phyloP scores from a whole-genome alignment of 1,140 invertebrate species.

The Homalodisca vitripennis region DNA sequence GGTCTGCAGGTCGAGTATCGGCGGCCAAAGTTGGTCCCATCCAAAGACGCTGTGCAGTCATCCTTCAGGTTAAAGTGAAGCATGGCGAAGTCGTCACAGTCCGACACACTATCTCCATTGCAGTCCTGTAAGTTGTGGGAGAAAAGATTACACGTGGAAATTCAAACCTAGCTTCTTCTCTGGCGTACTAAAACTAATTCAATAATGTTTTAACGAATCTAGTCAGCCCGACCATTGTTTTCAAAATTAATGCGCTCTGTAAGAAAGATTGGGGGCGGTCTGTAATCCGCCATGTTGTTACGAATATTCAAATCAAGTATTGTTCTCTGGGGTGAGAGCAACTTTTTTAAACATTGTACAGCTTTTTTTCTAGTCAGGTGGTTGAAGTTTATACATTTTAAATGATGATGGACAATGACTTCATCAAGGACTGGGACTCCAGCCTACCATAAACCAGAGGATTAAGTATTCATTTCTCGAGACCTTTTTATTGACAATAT shows the following conservation, averaged over 20 bases:
- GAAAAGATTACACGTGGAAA: not conserved
- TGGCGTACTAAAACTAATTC: not conserved
- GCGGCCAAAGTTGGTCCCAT: conserved; percentile 40
- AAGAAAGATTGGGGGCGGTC: no score
- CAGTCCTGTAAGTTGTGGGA: conserved; percentile 52
- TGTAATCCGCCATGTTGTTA: no score
- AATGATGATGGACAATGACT: no score
- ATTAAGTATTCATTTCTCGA: no score
- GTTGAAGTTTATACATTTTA: no score
- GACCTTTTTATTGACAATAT: no score
- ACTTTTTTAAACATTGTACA: no score
- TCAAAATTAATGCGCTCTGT: not conserved
- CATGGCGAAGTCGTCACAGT: conserved; percentile 63
- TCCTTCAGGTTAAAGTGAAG: conserved; percentile 59
- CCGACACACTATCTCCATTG: conserved; percentile 57
- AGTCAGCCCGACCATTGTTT: not conserved
- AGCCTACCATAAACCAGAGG: no score
- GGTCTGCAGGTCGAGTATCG: conserved; percentile 40
- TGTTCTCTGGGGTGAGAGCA: no score
- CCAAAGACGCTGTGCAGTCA: conserved; percentile 47
- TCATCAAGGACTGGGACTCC: no score
- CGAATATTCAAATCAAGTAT: not conserved
- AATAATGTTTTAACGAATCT: not conserved
- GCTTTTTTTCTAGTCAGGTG: no score
- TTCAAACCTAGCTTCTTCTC: not conserved